Conservation (phyloP, 2,888 invertebrate genomes). For the Clistopyga incitator region DNA sequence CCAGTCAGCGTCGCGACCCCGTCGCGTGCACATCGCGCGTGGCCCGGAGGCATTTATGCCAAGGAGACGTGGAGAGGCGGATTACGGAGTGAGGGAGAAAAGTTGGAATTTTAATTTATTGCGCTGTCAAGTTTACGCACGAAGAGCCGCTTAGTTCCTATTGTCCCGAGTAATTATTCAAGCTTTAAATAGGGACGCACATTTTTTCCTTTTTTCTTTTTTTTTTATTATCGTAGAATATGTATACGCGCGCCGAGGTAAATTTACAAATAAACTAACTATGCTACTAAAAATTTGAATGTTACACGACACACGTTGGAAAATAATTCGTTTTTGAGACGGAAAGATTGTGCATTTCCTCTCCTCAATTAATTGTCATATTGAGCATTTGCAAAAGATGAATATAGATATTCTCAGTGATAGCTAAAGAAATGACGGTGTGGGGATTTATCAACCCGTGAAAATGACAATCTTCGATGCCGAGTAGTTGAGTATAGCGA, state of each 20-base stretch:
- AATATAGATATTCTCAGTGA: not conserved
- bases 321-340: no score
- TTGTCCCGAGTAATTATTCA: constrained; percentile 12
- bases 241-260: not conserved
- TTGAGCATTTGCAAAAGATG: not conserved
- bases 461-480: constrained; percentile 53
- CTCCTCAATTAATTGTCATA: no score
- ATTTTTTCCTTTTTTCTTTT: not conserved
- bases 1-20: constrained; percentile 7
- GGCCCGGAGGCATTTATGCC: constrained; percentile 15
- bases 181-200: not conserved
- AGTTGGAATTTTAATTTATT: constrained; percentile 23
- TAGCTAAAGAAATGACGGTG: not conserved
- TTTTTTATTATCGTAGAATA: not conserved
- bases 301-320: no score
- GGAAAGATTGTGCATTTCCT: no score
- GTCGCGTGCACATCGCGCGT: constrained; percentile 12
- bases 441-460: constrained; percentile 46
- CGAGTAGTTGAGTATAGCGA: constrained; percentile 28
- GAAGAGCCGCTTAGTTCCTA: not conserved
- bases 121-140: constrained; percentile 14
- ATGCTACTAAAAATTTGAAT: no score
- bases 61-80: not conserved
- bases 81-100: not conserved
- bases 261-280: no score